phyloP scores from a whole-genome alignment of 2,888 invertebrate species.

The Hypselothyrea guttata region DNA sequence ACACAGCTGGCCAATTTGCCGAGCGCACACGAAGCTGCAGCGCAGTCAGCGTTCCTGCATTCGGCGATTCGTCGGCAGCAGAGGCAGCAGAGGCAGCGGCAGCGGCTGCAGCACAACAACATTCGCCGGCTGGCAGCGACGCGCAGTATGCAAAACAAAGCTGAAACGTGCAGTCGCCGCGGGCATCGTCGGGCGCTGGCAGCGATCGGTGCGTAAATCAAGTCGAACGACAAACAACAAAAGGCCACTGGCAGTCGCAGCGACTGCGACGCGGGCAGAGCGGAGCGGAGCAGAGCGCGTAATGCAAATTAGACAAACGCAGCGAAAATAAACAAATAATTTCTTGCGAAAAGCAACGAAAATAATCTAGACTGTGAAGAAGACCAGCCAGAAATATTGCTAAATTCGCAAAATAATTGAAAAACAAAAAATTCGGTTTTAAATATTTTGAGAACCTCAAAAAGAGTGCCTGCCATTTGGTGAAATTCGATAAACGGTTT shows the following conservation, averaged over 20 bases:
- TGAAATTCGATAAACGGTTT: slow-evolving; percentile 10
- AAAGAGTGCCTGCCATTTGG: slow-evolving; percentile 52
- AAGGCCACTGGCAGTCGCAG: not conserved
- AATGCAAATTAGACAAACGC: slow-evolving; percentile 65
- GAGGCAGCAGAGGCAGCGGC: not conserved
- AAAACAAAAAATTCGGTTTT: slow-evolving; percentile 28
- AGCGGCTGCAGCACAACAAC: slow-evolving; percentile 51
- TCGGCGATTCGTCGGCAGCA: slow-evolving; percentile 26
- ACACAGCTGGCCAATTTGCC: slow-evolving; percentile 58
- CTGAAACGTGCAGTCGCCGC: slow-evolving; percentile 75
- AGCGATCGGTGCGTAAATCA: slow-evolving; percentile 40
- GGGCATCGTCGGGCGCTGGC: slow-evolving; percentile 32
- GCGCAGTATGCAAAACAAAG: slow-evolving; percentile 79
- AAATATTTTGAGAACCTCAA: slow-evolving; percentile 70
- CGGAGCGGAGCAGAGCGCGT: slow-evolving; percentile 31
- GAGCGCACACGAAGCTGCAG: slow-evolving; percentile 52
- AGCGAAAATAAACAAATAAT: slow-evolving; percentile 71
- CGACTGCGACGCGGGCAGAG: slow-evolving; percentile 35
- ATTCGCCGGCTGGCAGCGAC: slow-evolving; percentile 71
- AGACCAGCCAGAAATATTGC: slow-evolving; percentile 60
- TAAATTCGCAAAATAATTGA: slow-evolving; percentile 29
- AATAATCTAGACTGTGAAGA: slow-evolving; percentile 63
- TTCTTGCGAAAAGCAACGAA: slow-evolving; percentile 34
- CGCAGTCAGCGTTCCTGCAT: slow-evolving; percentile 50
- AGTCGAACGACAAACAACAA: slow-evolving; percentile 8